Evolutionary conservation across 2,888 invertebrate species (phyloP), one percentile per base, ranked within the genome.

Genomic region (Cheilosia variabilis): DNA sequence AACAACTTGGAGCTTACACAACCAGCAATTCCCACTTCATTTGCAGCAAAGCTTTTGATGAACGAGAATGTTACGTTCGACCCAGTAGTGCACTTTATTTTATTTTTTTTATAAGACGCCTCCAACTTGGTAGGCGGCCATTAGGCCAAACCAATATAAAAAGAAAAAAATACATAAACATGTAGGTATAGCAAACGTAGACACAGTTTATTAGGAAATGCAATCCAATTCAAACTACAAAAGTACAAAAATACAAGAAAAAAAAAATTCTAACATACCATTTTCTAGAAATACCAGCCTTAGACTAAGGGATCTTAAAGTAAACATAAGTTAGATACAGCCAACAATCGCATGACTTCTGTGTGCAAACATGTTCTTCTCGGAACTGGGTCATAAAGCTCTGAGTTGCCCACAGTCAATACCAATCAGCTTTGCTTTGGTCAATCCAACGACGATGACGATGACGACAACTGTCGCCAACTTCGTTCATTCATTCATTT

Each of bases 401-500:
- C 31, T 19, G 47, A 63, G 57, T 65, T 58, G 27, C 9, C 24
- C 19, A 62, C 37, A 37, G 9, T 65, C 71, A 60, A 71, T 45
- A 45, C 58, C 66, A 73, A 45, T 72, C 66, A 83, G 55, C 68
- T 50, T 43, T 45, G 47, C 37, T 63, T 43, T 31, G 71, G 78
- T 83, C 73, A 72, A 69, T 77, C 72, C 60, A 43, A 52, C 47
- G 50, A 43, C 71, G 37, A 34, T 9, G 31, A 37, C 13, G 13
- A 34, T 22, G 63, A 71, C 63, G 37, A 58, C 71, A 50, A 62
- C 77, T 72, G 72, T 77, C 82, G 58, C 66, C 72, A 55, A 72
- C 82, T 77, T 77, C 66, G 72, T 75, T 84, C 83, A 68, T 65
- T 75, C 65, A 65, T 58, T 75, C 69, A 65, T 65, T 69, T 84